Evolutionary conservation across 2,888 invertebrate genomes (phyloP).

Genomic region (Sussaba pulchella): DNA sequence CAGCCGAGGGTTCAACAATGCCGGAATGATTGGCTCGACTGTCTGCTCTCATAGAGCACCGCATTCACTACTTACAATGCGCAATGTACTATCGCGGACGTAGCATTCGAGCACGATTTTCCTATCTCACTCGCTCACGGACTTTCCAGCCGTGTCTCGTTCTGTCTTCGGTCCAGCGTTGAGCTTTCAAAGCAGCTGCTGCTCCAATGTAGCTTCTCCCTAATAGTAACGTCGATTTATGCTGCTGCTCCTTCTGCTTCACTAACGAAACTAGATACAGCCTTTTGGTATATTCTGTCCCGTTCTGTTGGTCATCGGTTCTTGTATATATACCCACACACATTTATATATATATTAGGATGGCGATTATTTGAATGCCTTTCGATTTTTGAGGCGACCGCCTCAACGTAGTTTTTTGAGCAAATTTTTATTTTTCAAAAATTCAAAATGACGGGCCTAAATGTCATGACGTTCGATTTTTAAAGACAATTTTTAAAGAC

Average conservation of each 20-base stretch:
- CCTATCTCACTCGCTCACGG: constrained; percentile 45
- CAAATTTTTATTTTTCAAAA: no score
- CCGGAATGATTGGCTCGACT: constrained; percentile 80
- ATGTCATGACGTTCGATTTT: no score
- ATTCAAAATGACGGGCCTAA: no score
- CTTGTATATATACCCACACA: constrained; percentile 17
- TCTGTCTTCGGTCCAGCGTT: constrained; percentile 31
- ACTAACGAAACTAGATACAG: constrained; percentile 19
- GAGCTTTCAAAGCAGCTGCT: constrained; percentile 33
- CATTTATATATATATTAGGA: no score
- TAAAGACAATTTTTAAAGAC: no score
- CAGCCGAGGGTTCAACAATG: constrained; percentile 75
- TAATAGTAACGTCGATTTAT: constrained; percentile 44
- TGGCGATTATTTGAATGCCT: no score
- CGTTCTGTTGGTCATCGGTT: constrained; percentile 5
- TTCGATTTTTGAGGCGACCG: no score
- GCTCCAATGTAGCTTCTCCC: constrained; percentile 32
- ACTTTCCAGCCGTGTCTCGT: neutral
- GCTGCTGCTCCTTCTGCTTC: constrained; percentile 1
- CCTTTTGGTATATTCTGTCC: constrained; percentile 24
- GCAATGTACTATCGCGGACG: constrained; percentile 75
- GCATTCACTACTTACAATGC: constrained; percentile 79
- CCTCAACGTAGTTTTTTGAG: no score
- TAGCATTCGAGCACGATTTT: constrained; percentile 63
- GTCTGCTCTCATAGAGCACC: constrained; percentile 73